Evolutionary conservation across 2,797 vertebrate genomes (phyloP).

Genomic region (Gadopsis marmoratus): DNA sequence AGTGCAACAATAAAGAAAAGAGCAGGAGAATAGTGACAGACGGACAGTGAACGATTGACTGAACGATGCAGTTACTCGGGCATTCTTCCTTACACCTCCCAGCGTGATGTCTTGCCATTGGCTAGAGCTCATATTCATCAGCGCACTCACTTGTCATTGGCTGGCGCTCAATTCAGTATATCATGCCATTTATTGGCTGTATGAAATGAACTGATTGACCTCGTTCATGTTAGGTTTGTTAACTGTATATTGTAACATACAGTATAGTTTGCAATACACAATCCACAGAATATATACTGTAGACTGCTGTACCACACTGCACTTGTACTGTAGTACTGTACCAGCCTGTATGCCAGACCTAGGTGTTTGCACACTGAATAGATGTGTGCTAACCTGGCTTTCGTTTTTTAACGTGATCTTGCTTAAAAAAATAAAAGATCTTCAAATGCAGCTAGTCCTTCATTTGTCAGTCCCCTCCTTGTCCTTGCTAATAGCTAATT

Average conservation of each 20-base stretch:
- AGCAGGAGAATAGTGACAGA: slow-evolving; percentile 53
- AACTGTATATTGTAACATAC: background rate
- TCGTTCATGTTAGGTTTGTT: background rate
- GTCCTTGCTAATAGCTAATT: background rate
- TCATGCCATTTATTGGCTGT: background rate
- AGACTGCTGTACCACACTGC: background rate
- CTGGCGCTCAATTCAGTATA: background rate
- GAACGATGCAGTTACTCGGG: slow-evolving; percentile 52
- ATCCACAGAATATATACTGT: slow-evolving; percentile 2
- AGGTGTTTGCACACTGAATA: background rate
- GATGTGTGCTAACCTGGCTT: background rate
- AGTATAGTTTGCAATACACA: background rate
- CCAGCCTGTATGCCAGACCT: background rate
- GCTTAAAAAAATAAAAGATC: background rate
- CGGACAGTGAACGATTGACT: slow-evolving; percentile 68
- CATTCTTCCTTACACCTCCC: slow-evolving; percentile 50
- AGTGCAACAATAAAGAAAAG: background rate
- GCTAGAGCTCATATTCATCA: slow-evolving; percentile 38
- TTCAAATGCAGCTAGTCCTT: background rate
- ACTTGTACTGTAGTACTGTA: background rate
- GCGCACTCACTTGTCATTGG: slow-evolving; percentile 27
- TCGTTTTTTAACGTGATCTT: too few species aligned
- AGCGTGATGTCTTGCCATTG: slow-evolving; percentile 51
- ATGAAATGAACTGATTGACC: slow-evolving; percentile 18
- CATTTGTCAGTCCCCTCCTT: background rate